Evolutionary conservation across 2,888 invertebrate genomes (phyloP), one percentile per base, ranked within the genome.

Genomic region (Oscheius sp.): DNA sequence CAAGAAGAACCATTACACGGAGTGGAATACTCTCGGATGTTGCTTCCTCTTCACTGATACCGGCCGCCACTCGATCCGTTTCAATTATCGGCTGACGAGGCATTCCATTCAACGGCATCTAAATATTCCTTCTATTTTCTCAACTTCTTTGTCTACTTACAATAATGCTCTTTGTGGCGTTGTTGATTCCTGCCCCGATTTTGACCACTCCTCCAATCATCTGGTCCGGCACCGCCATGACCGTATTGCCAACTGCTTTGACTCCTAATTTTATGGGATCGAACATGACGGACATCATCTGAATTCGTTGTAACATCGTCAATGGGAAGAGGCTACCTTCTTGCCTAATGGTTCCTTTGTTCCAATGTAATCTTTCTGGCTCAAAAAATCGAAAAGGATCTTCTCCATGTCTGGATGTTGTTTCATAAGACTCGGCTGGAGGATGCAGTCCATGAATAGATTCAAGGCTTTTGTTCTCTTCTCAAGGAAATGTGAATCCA

Each of bases 221-320:
- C 85, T 94, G 94, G 88, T 95, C 95, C 0, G 95, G 95, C 91
- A 95, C 93, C 66, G 93, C 93, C 89, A 94, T 93, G 35, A 96
- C 93, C 0, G 93, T 92, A 83, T 91, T 91, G 1, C 92, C 92
- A 25, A 93, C 91, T 25, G 90, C 93, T 86, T 93, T 93, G 91
- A 95, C 94, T 0, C 94, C 94, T 5, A 92, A 93, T 86, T 93
- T 93, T 74, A 96, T 90, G 0, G 95, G 94, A 87, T 93, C 93
- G 61, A 87, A 85, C 80, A 94, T 93, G 55, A 94, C 89, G 23
- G 92, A 92, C 86, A 90, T 90, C 87, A 91, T 88, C 81, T 85
- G 66, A 61, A 71, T 16, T 16, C 46, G 7, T 43, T 43, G 53
- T 16, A 23, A n/a, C 9, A 35, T 9, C 3, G 9, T 35, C 3